Conservation (phyloP, 2,888 invertebrate genomes). For the Ariolimax columbianus region DNA sequence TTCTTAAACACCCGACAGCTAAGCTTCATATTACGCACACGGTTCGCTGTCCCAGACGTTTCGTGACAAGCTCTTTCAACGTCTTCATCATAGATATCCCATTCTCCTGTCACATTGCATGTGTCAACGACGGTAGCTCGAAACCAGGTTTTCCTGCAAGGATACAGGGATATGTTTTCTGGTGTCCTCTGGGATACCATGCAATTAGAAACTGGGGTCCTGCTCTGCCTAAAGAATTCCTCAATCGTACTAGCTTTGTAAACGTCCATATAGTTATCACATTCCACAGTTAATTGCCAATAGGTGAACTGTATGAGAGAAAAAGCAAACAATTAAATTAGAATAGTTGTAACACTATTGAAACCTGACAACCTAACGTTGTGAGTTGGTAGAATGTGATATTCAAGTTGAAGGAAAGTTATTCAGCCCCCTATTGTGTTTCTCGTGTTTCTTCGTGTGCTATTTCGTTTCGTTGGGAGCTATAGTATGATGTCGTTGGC, state of each 20-base stretch:
- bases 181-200: neutral
- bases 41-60: neutral
- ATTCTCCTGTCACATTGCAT: conserved; percentile 32
- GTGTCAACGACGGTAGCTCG: neutral
- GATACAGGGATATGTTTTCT: neutral
- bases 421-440: no score
- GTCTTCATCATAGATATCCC: conserved; percentile 19
- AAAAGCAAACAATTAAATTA: neutral
- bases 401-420: no score
- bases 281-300: conserved; percentile 4
- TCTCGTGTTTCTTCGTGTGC: no score
- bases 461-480: no score
- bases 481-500: no score
- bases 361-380: no score
- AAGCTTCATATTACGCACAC: neutral
- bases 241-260: neutral
- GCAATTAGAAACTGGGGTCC: neutral
- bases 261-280: conserved; percentile 1
- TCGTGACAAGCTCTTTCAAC: conserved; percentile 8
- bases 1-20: neutral
- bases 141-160: neutral
- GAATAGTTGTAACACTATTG: neutral
- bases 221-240: conserved; percentile 5
- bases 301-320: neutral
- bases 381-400: no score